Percentiles rank a stretch among this genome's conserved stretches.
Conservation (phyloP, 1,140 invertebrate genomes). For the Rhagoletis pomonella region DNA sequence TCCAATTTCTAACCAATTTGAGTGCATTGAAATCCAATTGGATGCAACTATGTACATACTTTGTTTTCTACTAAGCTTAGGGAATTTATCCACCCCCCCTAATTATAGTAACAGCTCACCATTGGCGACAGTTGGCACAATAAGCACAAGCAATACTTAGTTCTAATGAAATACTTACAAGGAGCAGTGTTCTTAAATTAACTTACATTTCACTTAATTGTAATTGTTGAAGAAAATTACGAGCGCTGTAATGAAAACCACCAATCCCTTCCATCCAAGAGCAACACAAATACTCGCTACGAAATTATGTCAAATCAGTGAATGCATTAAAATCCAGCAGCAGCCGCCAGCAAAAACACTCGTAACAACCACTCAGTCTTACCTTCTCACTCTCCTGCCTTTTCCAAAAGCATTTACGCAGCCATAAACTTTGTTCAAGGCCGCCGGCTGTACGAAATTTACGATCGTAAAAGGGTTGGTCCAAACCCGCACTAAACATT, state of each 20-base stretch:
- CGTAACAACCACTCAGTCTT: neutral
- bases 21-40: too few species aligned
- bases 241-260: too few species aligned
- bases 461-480: conserved; percentile 21
- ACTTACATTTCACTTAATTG: neutral
- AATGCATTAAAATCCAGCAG: neutral
- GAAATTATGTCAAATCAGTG: neutral
- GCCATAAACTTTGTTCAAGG: conserved; percentile 34
- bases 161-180: too few species aligned
- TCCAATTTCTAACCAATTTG: too few species aligned
- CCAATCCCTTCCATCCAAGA: neutral
- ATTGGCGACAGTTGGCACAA: too few species aligned
- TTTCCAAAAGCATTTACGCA: neutral
- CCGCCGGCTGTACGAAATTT: conserved; percentile 33
- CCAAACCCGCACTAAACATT: conserved; percentile 12
- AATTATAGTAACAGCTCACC: too few species aligned
- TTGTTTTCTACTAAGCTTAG: too few species aligned
- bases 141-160: too few species aligned
- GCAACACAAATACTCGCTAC: neutral
- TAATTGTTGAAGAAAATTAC: too few species aligned
- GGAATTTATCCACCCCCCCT: too few species aligned
- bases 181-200: neutral
- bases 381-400: neutral
- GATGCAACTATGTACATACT: too few species aligned
- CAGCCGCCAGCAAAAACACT: neutral